Evolutionary conservation across 2,113 vertebrate genomes (phyloP).

Genomic region (Garra rufa): DNA sequence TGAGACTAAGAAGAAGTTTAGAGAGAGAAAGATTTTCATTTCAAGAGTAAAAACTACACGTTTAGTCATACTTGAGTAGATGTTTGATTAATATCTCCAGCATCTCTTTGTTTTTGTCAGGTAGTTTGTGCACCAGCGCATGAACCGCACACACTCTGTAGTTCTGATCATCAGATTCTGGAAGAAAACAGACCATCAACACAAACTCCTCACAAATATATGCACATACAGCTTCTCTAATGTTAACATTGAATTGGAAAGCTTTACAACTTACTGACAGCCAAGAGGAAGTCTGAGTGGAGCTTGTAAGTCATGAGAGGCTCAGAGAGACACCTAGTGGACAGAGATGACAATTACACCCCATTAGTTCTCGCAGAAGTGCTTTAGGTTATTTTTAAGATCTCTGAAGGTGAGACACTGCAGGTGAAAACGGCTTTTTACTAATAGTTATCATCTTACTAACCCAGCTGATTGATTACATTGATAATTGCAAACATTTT

Average conservation of each 20-base stretch:
- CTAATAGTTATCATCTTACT: no score
- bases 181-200: conserved; percentile 37
- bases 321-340: conserved; percentile 88
- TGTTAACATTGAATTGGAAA: no score
- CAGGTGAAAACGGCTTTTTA: no score
- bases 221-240: neutral
- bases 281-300: conserved; percentile 95
- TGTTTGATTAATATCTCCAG: conserved; percentile 94
- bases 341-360: conserved; percentile 23
- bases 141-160: conserved; percentile 94
- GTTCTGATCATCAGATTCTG: conserved; percentile 96
- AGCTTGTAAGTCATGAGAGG: conserved; percentile 94
- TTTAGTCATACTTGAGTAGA: conserved; percentile 83
- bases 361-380: neutral
- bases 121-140: conserved; percentile 88
- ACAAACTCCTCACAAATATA: conserved; percentile 12
- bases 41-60: neutral
- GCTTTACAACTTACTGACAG: conserved; percentile 88
- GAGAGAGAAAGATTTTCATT: neutral
- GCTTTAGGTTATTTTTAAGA: no score
- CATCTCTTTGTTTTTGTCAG: conserved; percentile 94
- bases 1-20: neutral
- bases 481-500: no score
- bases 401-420: no score
- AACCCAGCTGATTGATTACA: no score